phyloP scores from a whole-genome alignment of 2,888 invertebrate genomes.

The Pammene aurita region DNA sequence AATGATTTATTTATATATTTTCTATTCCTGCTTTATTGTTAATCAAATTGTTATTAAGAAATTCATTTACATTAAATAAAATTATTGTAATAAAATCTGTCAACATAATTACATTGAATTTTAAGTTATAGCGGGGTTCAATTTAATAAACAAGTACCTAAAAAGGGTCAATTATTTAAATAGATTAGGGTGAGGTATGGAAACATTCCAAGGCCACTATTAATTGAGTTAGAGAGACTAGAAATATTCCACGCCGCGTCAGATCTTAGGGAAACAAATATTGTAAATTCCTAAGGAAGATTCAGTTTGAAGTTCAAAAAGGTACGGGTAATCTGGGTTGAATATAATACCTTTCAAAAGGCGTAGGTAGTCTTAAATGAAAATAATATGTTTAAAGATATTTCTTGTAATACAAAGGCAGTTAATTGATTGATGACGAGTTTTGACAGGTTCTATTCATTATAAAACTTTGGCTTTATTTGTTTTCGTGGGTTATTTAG shows the following conservation, averaged over 20 bases:
- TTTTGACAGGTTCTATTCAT: background rate
- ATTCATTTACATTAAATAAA: no score
- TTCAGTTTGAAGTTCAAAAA: background rate
- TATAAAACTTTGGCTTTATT: background rate
- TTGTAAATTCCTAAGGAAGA: background rate
- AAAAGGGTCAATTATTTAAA: background rate
- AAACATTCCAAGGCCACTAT: constrained; percentile 2
- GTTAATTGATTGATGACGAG: background rate
- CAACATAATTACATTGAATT: no score
- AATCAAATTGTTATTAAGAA: no score
- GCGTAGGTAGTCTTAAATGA: background rate
- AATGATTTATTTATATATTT: no score
- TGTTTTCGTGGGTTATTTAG: no score
- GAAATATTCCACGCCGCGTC: constrained; percentile 4
- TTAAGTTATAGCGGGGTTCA: no score
- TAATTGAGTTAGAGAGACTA: constrained; percentile 16
- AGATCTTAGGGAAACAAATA: constrained; percentile 9
- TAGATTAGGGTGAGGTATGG: constrained; percentile 17
- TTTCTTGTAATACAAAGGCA: background rate
- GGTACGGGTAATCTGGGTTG: background rate
- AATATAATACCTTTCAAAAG: constrained; percentile 3
- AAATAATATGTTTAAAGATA: background rate
- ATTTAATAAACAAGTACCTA: background rate
- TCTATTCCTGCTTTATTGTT: no score
- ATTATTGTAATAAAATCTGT: no score